A percentile compares a stretch with the other conserved stretches of the same genome.
These are phyloP conservation scores for Rhagonycha lutea DNA, from an alignment of 2,888 invertebrate species.

Conservation along the genomic window DNA sequence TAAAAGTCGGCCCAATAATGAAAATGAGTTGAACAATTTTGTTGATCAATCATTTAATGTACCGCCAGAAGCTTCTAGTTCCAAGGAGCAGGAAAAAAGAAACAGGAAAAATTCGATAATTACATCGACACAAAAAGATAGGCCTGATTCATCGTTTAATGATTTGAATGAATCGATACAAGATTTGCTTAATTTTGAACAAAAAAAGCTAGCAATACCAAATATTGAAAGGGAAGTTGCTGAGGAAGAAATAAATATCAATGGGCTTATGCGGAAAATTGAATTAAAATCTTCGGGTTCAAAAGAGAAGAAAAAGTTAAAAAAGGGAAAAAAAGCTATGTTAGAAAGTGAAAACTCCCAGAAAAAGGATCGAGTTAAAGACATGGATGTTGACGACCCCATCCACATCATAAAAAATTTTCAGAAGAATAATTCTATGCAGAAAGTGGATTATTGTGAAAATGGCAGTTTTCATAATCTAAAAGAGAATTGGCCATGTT, in stretches of 20 bases:
- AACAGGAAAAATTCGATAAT: background rate
- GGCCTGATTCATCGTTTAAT: background rate
- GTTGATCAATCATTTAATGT: background rate
- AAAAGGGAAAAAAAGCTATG: background rate
- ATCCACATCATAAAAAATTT: background rate
- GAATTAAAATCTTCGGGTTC: background rate
- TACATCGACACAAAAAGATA: background rate
- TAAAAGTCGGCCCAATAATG: background rate
- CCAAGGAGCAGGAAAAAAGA: no score
- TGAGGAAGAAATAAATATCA: background rate
- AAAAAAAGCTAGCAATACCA: background rate
- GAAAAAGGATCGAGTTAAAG: background rate
- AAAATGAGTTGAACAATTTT: background rate
- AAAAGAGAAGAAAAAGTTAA: background rate
- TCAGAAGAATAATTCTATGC: background rate
- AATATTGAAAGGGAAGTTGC: background rate
- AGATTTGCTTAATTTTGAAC: background rate
- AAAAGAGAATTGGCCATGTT: background rate
- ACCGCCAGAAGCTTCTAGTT: no score
- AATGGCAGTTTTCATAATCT: background rate
- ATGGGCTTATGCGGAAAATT: background rate
- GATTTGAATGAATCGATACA: background rate
- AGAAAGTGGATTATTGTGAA: background rate
- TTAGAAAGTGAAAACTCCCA: background rate
- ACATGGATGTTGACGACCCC: no score